Base-by-base conservation (phyloP, 2,797 vertebrate genomes). In the Mycteria americana region DNA sequence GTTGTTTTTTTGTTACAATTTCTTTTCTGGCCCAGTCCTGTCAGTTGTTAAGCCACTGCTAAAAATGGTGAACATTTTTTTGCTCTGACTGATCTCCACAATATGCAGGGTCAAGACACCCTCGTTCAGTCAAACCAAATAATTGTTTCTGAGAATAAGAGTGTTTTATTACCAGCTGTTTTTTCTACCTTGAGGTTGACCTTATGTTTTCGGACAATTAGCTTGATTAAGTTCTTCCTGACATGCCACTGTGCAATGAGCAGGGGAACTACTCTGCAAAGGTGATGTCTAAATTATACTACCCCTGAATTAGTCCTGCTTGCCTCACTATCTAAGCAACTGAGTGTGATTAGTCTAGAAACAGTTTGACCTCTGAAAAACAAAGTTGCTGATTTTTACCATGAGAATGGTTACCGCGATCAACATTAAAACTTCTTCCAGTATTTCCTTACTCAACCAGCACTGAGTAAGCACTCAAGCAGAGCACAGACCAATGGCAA, bases 161-260 rank as follows among this genome's bases (percentile, higher is more conserved):
- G 31, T 39, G 19, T 37, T 95, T 89, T 89, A 69, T 68, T 85
- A 72, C 28, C 46, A 80, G 68, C 22, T 93, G 37, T 0, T 68
- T 83, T 65, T 87, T 74, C 41, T 93, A 41, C 93, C 78, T 89
- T 92, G 60, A 79, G n/a, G 22, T 68, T 93, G 78, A 83, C 87
- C 84, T 96, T 86, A 41, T 60, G 39, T 89, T 95, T 89, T 89
- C 64, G 89, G 91, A 83, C 69, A 92, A 84, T 96, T 94, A 93
- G n/a, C 25, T 93, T 90, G 89, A 93, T 95, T 91, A 91, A 93
- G 54, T 92, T 89, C 57, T 91, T 76, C 39, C 43, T 95, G 84
- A 54, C 33, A 35, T 81, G 37, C 28, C 14, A 48, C 57, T 83
- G 53, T 75, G 62, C 76, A 74, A 41, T 72, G 37, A 88, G 69